Conservation (phyloP, 1,140 invertebrate species). For the Penaeus vannamei region DNA sequence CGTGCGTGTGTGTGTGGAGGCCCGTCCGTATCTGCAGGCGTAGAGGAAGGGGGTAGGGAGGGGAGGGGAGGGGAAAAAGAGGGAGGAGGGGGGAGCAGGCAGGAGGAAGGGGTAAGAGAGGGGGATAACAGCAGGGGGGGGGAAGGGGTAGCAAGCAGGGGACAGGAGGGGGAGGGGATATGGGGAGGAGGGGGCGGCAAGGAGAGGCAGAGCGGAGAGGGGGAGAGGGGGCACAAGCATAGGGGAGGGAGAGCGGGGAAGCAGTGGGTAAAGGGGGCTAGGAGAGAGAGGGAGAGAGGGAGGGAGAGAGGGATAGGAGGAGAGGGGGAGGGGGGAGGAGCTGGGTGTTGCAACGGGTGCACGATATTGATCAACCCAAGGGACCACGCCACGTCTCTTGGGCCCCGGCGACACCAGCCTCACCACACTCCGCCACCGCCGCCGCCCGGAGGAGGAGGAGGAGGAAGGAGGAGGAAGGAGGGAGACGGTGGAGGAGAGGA, state of each 20-base stretch:
- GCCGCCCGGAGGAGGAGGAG: not conserved
- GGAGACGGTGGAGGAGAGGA: not conserved
- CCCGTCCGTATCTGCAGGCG: not conserved
- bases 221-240: not conserved
- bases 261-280: no score
- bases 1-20: no score
- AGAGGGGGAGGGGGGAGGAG: not conserved
- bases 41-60: not conserved
- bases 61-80: no score
- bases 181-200: not conserved
- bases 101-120: not conserved
- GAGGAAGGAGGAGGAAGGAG: not conserved
- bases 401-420: constrained; percentile 28
- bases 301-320: not conserved
- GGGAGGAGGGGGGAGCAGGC: not conserved
- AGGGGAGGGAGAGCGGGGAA: not conserved
- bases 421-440: not conserved
- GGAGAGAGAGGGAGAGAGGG: not conserved
- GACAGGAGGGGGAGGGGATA: not conserved
- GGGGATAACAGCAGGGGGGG: not conserved
- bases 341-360: constrained; percentile 29
- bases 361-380: constrained; percentile 34
- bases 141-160: not conserved
- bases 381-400: constrained; percentile 24
- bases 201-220: not conserved